phyloP scores from a whole-genome alignment of 2,888 invertebrate genomes.

The Timema cristinae region DNA sequence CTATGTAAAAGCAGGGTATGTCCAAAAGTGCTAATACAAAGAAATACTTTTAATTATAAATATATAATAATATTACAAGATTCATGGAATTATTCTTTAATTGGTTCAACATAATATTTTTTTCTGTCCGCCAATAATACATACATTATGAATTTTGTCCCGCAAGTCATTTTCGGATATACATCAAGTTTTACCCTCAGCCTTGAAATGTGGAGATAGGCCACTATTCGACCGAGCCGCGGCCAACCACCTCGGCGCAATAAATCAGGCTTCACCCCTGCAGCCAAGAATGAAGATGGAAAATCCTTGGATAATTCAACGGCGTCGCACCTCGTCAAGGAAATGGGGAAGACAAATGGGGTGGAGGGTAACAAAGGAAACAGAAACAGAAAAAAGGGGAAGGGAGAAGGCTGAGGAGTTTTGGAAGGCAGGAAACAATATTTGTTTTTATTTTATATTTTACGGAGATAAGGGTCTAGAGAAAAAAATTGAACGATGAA shows the following conservation, averaged over 20 bases:
- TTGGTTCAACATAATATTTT: too few species aligned
- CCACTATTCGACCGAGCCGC: neutral
- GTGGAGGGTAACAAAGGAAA: neutral
- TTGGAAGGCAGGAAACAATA: constrained; percentile 9
- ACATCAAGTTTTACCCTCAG: too few species aligned
- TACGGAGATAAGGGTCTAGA: constrained; percentile 5
- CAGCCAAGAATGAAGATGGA: constrained; percentile 13
- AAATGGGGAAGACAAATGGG: constrained; percentile 17
- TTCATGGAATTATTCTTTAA: too few species aligned
- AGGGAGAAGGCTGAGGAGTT: neutral
- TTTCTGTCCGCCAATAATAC: too few species aligned
- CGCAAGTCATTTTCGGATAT: too few species aligned
- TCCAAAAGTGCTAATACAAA: too few species aligned
- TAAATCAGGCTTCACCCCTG: constrained; percentile 5
- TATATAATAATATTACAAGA: too few species aligned
- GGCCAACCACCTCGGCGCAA: neutral
- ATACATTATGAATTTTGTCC: too few species aligned
- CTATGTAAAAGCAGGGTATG: too few species aligned
- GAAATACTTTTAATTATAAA: too few species aligned
- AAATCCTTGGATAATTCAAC: constrained; percentile 17
- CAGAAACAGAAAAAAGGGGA: neutral
- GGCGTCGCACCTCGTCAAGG: constrained; percentile 13
- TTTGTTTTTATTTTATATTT: constrained; percentile 9
- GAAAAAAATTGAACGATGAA: constrained; percentile 5
- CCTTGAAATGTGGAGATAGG: too few species aligned